Conservation (phyloP, 1,140 invertebrate genomes). For the Gryllus bimaculatus region DNA sequence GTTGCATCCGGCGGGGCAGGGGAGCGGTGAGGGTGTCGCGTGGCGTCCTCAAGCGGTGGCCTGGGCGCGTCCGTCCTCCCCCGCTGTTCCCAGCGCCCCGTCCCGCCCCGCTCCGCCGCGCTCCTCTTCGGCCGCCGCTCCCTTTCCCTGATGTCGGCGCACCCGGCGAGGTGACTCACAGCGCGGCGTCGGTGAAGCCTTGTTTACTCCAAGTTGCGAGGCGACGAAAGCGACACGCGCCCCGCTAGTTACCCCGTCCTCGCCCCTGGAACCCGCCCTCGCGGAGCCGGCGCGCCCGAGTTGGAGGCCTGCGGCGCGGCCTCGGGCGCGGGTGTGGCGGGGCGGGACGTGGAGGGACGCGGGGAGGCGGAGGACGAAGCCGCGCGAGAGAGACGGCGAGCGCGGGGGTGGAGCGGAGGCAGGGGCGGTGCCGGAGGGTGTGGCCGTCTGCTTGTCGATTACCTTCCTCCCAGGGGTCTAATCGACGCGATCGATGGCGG, state of each 20-base stretch:
- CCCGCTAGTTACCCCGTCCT: background rate
- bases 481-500: background rate
- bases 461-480: background rate
- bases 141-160: background rate
- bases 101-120: background rate
- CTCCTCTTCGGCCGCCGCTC: background rate
- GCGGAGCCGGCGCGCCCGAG: background rate
- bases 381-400: no score
- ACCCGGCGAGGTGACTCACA: background rate
- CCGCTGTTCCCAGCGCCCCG: no score
- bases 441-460: background rate
- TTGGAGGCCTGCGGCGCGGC: background rate
- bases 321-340: no score
- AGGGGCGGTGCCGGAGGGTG: background rate
- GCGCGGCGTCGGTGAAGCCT: background rate
- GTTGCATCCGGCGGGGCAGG: no score
- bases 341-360: background rate
- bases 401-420: no score
- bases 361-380: background rate
- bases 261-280: no score
- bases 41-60: no score
- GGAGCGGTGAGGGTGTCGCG: no score
- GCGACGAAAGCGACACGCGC: background rate
- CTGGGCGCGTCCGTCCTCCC: no score
- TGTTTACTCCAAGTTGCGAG: conserved; percentile 1